These are phyloP conservation scores for Osmoderma eremita DNA, from an alignment of 2,888 invertebrate genomes.

Conservation along the genomic window DNA sequence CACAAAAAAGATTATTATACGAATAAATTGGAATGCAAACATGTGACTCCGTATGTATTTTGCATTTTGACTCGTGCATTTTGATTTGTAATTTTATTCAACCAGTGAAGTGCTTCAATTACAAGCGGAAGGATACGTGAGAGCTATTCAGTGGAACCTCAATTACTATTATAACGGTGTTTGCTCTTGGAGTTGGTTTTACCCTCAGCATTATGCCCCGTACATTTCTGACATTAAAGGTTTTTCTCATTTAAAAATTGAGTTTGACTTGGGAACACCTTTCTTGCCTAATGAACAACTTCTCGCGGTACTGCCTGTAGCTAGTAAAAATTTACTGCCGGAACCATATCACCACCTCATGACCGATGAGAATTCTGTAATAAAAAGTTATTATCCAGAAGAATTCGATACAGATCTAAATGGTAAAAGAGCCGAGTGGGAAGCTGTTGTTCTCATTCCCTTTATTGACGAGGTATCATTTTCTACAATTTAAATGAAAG, in stretches of 20 bases:
- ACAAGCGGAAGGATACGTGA: constrained; percentile 89
- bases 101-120: constrained; percentile 78
- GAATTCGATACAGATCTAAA: constrained; percentile 95
- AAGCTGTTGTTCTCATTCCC: constrained; percentile 92
- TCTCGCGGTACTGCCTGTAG: constrained; percentile 86
- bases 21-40: constrained; percentile 83
- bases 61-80: background rate
- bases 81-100: constrained; percentile 42
- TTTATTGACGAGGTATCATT: constrained; percentile 83
- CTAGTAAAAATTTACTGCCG: constrained; percentile 84
- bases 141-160: constrained; percentile 96
- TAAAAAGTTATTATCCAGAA: constrained; percentile 89
- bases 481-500: background rate
- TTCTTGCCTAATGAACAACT: constrained; percentile 95
- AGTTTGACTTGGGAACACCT: constrained; percentile 85
- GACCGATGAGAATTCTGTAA: constrained; percentile 79
- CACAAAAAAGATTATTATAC: constrained; percentile 93
- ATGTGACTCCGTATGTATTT: constrained; percentile 77
- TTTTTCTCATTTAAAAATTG: constrained; percentile 76
- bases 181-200: constrained; percentile 98
- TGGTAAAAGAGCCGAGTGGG: constrained; percentile 97
- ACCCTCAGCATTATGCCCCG: constrained; percentile 97
- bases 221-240: constrained; percentile 92
- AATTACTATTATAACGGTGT: constrained; percentile 97
- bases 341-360: constrained; percentile 81